Evolutionary conservation across 2,888 invertebrate species (phyloP), one percentile per base, ranked within the genome.

Genomic region (Myopa testacea): DNA sequence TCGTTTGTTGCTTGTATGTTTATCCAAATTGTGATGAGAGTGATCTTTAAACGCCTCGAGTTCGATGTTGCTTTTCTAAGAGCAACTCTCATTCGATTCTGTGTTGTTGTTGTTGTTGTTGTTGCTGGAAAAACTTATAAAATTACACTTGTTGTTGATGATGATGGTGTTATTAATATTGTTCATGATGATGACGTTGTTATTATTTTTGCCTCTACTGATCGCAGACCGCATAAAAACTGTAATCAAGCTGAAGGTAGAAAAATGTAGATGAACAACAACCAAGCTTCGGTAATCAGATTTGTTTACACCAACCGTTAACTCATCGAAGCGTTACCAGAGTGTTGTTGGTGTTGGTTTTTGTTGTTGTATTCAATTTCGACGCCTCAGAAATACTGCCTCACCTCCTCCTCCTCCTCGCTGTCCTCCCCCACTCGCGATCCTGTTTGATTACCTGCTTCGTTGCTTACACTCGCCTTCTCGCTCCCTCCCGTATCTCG

Each of bases 271-370:
- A 52, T 16, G 37, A 68, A 40, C 60, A 45, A 68, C 69, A 19
- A 63, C n/a, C 26, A 34, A 50, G 58, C 58, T 34, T 38, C 63
- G 73, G 26, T 40, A 62, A 63, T 62, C 75, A 8, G 63, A 72
- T 69, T 74, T 76, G n/a, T 55, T n/a, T 12, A 55, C 19, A 34
- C 19, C 63, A 67, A 74, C 78, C 67, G 76, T 55, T 58, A 63
- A 73, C 45, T 60, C 75, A 77, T 45, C 79, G 62, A 72, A 76
- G 75, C 74, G 76, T 76, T 73, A 50, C 71, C 62, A 45, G 72
- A 62, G 50, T 19, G 70, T 69, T 72, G 14, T 65, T 65, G 65
- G 4, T 38, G 34, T 65, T 65, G 8, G 3, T 50, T 50, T 50
- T 26, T 26, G 26, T 26, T 26, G 26, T 2, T 26, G 26, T 26